These are phyloP conservation scores for Falcaria lacertinaria DNA, from an alignment of 2,888 invertebrate genomes.

Conservation along the genomic window DNA sequence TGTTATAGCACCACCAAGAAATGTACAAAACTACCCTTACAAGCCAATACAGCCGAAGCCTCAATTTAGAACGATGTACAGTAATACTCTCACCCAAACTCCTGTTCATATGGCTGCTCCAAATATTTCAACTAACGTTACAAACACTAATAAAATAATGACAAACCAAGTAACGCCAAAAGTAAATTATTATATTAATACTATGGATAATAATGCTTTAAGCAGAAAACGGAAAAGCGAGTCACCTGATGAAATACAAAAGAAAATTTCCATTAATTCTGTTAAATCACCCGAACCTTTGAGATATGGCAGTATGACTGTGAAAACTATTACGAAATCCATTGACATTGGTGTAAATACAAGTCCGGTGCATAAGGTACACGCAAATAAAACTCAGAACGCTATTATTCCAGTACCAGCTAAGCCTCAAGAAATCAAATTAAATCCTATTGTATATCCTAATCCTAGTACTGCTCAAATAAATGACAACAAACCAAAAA, in stretches of 20 bases:
- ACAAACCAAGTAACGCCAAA: conserved; percentile 14
- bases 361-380: conserved; percentile 31
- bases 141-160: conserved; percentile 7
- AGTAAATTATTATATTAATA: conserved; percentile 11
- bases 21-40: conserved; percentile 34
- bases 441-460: not conserved
- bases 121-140: conserved; percentile 7
- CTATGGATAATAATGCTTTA: conserved; percentile 14
- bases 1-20: conserved; percentile 14
- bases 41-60: conserved; percentile 56
- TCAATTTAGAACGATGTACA: conserved; percentile 12
- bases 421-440: conserved; percentile 14
- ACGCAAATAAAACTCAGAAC: conserved; percentile 18
- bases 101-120: conserved; percentile 2
- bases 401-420: conserved; percentile 17
- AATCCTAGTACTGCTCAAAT: conserved; percentile 5
- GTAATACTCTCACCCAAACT: conserved; percentile 8
- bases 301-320: conserved; percentile 19
- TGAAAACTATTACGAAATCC: conserved; percentile 25
- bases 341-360: conserved; percentile 37
- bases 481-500: not conserved
- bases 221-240: conserved; percentile 62
- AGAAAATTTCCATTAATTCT: conserved; percentile 29
- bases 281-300: conserved; percentile 16
- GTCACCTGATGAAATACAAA: conserved; percentile 55